Percentiles rank a stretch among this genome's conserved stretches.
Evolutionary conservation across 2,797 vertebrate species (phyloP).

Genomic region (Trachops cirrhosus): DNA sequence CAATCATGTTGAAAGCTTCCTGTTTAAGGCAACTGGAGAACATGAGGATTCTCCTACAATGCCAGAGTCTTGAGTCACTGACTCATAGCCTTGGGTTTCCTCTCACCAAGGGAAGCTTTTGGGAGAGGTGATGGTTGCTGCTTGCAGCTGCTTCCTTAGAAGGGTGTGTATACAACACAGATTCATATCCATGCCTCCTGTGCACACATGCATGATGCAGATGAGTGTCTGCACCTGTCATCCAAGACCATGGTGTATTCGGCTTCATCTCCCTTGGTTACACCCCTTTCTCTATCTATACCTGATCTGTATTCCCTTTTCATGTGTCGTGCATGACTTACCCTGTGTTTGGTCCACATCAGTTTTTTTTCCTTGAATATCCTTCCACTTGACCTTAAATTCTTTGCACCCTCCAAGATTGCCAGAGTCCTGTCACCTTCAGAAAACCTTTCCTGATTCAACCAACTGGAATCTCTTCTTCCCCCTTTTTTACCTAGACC

Average conservation of each 20-base stretch:
- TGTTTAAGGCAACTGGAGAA: neutral
- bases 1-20: neutral
- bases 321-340: neutral
- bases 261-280: neutral
- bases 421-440: neutral
- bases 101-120: neutral
- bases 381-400: neutral
- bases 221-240: neutral
- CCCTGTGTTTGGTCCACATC: neutral
- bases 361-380: neutral
- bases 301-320: neutral
- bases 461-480: neutral
- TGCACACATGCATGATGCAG: rapidly evolving
- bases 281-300: neutral
- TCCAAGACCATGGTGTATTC: neutral
- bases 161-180: rapidly evolving
- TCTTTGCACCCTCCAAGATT: neutral
- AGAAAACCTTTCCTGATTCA: neutral
- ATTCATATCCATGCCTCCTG: neutral
- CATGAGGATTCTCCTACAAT: too few relatives aligned
- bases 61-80: neutral
- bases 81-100: too few relatives aligned
- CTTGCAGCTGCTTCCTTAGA: neutral
- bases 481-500: neutral
- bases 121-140: neutral